These are phyloP conservation scores for Podotricha telesiphe DNA, from an alignment of 2,888 invertebrate species.

Conservation along the genomic window DNA sequence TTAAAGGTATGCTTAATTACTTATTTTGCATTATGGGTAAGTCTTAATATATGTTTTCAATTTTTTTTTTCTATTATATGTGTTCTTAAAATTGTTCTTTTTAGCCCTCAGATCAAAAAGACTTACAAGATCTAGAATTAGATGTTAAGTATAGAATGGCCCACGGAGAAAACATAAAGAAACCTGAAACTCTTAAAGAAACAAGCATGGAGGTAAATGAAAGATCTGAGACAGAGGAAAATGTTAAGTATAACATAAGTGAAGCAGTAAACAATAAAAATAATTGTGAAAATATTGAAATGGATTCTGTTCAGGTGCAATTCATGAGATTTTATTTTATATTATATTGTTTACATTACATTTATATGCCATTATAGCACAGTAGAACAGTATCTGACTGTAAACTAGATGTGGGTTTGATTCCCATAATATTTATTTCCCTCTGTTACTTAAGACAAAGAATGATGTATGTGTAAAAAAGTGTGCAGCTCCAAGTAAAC, in stretches of 20 bases:
- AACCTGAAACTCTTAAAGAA: slow-evolving; percentile 2
- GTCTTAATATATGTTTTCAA: slow-evolving; percentile 21
- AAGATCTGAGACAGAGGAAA: slow-evolving; percentile 15
- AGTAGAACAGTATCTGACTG: no score
- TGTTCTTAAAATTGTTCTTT: slow-evolving; percentile 4
- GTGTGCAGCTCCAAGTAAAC: no score
- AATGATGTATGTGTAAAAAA: no score
- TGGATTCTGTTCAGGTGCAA: slow-evolving; percentile 16
- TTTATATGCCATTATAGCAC: no score
- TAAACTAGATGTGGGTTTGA: no score
- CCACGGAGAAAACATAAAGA: background rate
- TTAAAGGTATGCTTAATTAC: slow-evolving; percentile 27
- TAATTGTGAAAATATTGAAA: slow-evolving; percentile 14
- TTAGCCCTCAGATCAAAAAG: slow-evolving; percentile 24
- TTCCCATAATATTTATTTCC: no score
- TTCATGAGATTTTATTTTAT: no score
- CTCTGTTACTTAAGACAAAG: no score
- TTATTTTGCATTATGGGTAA: slow-evolving; percentile 34
- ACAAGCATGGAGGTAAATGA: slow-evolving; percentile 15
- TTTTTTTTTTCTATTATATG: slow-evolving; percentile 23
- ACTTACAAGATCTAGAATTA: slow-evolving; percentile 24
- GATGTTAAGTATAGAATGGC: slow-evolving; percentile 1
- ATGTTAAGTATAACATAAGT: background rate
- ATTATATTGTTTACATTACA: no score
- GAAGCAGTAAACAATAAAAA: slow-evolving; percentile 5